A percentile compares a stretch with the other conserved stretches of the same genome.
Evolutionary conservation across 2,888 invertebrate genomes (phyloP).

Genomic region (Pristionchus entomophagus): DNA sequence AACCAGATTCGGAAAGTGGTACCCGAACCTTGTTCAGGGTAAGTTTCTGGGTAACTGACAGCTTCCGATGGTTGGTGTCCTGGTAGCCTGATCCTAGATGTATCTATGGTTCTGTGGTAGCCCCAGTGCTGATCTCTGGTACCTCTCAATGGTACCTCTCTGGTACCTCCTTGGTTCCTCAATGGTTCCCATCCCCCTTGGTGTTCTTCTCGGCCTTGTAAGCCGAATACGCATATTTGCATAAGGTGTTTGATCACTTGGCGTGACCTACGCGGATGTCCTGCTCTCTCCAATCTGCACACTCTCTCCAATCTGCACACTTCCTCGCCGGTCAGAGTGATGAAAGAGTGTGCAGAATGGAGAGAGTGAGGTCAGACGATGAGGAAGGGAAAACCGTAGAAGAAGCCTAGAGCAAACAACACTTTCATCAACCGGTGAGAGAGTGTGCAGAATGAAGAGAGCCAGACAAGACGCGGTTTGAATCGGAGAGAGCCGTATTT

Average conservation of each 20-base stretch:
- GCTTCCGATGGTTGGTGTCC: neutral
- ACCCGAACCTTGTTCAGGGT: neutral
- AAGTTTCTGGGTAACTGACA: neutral
- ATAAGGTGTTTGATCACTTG: neutral
- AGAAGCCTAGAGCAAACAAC: conserved; percentile 28
- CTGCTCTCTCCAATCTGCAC: too few species aligned
- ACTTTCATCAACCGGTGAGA: neutral
- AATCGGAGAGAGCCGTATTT: neutral
- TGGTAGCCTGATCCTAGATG: neutral
- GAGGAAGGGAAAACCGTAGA: neutral
- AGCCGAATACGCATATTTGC: neutral
- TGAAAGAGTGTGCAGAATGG: neutral
- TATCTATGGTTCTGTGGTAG: neutral
- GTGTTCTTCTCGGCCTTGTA: conserved; percentile 1
- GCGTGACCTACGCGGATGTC: conserved; percentile 26
- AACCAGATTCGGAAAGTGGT: neutral
- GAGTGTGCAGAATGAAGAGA: neutral
- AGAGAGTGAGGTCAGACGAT: neutral
- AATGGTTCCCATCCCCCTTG: neutral
- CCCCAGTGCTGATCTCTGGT: too few species aligned
- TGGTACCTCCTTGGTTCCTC: neutral
- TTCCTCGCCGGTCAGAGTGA: too few species aligned
- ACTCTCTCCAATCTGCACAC: too few species aligned
- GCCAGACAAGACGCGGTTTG: neutral
- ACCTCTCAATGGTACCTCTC: neutral